Evolutionary conservation across 1,140 invertebrate genomes (phyloP), one percentile per base, ranked within the genome.

Genomic region (Tetraneura akinire): DNA sequence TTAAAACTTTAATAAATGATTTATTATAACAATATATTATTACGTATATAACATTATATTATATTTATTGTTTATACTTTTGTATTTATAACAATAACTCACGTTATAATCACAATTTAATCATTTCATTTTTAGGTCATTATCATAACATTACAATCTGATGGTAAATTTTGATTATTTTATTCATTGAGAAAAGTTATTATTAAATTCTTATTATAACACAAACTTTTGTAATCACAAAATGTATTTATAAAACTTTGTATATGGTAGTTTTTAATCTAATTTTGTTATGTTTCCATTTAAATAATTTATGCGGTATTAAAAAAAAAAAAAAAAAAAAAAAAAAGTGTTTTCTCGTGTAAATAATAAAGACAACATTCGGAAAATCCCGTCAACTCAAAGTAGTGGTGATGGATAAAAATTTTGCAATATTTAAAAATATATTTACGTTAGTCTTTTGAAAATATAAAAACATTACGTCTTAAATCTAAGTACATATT

Each of bases 221-320:
- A 11, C 64, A 42, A 70, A 70, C 21, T 45, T 49, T 21, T 49
- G 45, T 49, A 70, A 23, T 73, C 29, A 53, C 47, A 73, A 73
- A 73, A 51, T 53, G 23, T 29, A 5, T 73, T 29, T 32, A 32
- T 21, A 73, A 53, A 73, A 32, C 49, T 73, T 37, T 51, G 70
- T 32, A 6, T 18, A 32, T 18, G 23, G 70, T 73, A 45, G 42
- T 45, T 45, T 47, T 68, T 68, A 51, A 73, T 53, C 16, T 73
- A 51, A 73, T 73, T 73, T 73, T 53, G 45, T 73, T 73, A 32
- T 73, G 70, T 73, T 73, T 51, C 18, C 47, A 73, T 73, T 53
- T 73, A 73, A 73, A 49, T 53, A 73, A 53, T 73, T 53, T 73
- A 73, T 53, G 45, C 26, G 11, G 45, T 32, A 73, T 32, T 32